phyloP scores from a whole-genome alignment of 1,140 invertebrate genomes.

The Caenorhabditis briggsae region DNA sequence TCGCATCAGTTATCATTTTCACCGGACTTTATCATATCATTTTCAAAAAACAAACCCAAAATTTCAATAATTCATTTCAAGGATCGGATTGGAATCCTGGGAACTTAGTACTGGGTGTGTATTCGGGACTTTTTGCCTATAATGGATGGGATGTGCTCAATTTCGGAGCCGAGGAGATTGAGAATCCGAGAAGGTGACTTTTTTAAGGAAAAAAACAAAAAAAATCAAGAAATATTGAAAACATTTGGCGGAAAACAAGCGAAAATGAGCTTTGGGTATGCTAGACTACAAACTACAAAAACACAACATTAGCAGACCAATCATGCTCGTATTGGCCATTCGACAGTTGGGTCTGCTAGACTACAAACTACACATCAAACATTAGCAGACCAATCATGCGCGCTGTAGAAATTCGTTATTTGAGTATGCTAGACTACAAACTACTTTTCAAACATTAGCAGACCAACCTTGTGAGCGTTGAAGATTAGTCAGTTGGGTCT shows the following conservation, averaged over 20 bases:
- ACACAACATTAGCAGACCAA: background rate
- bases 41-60: conserved; percentile 66
- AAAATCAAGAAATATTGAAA: no score
- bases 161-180: conserved; percentile 71
- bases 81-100: conserved; percentile 68
- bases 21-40: conserved; percentile 71
- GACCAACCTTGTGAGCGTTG: background rate
- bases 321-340: no score
- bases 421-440: no score
- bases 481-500: background rate
- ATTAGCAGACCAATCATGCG: background rate
- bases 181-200: conserved; percentile 69
- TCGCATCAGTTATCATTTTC: conserved; percentile 70
- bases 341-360: no score
- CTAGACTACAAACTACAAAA: no score
- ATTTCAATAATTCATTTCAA: conserved; percentile 68
- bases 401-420: no score
- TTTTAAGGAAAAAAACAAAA: background rate
- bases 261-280: no score
- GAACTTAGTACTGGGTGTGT: conserved; percentile 70
- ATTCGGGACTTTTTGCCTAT: conserved; percentile 70
- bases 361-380: background rate
- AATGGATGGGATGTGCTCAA: conserved; percentile 75
- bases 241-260: no score
- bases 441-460: no score